phyloP scores from a whole-genome alignment of 1,140 invertebrate genomes.

The Drosophila quadrilineata region DNA sequence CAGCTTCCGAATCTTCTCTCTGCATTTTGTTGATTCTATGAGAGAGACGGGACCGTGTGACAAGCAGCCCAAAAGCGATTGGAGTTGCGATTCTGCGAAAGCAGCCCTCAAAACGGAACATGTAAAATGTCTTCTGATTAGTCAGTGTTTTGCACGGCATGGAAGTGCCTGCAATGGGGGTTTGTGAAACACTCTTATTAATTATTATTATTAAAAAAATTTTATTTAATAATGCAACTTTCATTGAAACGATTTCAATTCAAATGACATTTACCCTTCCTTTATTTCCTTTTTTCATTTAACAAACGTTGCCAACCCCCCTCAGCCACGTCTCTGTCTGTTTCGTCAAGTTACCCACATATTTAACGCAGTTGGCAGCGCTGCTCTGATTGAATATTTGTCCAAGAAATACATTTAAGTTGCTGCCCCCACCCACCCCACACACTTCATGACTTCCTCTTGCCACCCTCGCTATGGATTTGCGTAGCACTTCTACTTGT shows the following conservation, averaged over 20 bases:
- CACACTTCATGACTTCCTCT: not conserved
- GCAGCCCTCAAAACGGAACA: slow-evolving; percentile 43
- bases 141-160: not conserved
- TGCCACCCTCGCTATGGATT: not conserved
- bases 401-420: slow-evolving; percentile 32
- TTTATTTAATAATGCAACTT: no score
- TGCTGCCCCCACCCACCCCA: not conserved
- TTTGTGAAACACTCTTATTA: not conserved
- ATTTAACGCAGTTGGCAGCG: slow-evolving; percentile 19
- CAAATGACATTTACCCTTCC: no score
- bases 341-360: slow-evolving; percentile 41
- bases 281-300: not conserved
- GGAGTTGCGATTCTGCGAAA: slow-evolving; percentile 54
- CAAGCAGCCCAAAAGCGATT: slow-evolving; percentile 33
- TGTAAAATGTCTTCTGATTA: slow-evolving; percentile 50
- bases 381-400: slow-evolving; percentile 47
- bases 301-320: not conserved
- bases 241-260: no score
- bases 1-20: slow-evolving; percentile 56
- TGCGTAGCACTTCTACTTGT: slow-evolving; percentile 13
- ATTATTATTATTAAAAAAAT: not conserved
- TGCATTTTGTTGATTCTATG: slow-evolving; percentile 66
- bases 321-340: slow-evolving; percentile 15
- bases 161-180: not conserved
- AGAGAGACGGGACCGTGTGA: slow-evolving; percentile 66